These are phyloP conservation scores for Venustaconcha ellipsiformis DNA, from an alignment of 1,140 invertebrate genomes.

Conservation along the genomic window DNA sequence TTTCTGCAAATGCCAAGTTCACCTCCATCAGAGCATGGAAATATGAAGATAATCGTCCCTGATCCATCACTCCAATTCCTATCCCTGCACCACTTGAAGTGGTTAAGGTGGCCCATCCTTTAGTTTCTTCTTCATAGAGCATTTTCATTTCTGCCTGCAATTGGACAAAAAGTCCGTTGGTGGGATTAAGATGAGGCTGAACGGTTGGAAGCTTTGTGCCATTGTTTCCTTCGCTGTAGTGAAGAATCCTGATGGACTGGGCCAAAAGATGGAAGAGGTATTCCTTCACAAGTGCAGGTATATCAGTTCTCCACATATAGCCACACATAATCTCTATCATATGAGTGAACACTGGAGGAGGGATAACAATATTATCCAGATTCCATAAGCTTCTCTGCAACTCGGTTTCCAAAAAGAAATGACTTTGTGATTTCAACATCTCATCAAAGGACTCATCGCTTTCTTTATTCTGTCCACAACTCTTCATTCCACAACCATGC, in stretches of 20 bases:
- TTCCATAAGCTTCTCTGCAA: conserved; percentile 57
- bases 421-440: conserved; percentile 4
- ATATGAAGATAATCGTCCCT: conserved; percentile 64
- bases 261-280: conserved; percentile 65
- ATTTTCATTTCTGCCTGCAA: conserved; percentile 62
- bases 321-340: conserved; percentile 61
- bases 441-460: conserved; percentile 16
- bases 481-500: conserved; percentile 55
- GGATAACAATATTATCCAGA: conserved; percentile 58
- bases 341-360: conserved; percentile 58
- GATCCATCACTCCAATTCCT: conserved; percentile 59
- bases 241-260: conserved; percentile 60
- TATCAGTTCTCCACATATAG: conserved; percentile 64
- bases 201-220: conserved; percentile 47
- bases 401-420: conserved; percentile 20
- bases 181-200: conserved; percentile 51
- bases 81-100: conserved; percentile 40
- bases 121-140: conserved; percentile 66
- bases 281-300: conserved; percentile 66
- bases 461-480: conserved; percentile 39
- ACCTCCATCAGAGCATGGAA: conserved; percentile 66
- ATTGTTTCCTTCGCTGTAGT: conserved; percentile 51
- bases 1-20: conserved; percentile 63
- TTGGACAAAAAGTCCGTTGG: conserved; percentile 52
- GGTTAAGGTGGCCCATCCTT: conserved; percentile 32